These are phyloP conservation scores for Hirundo rustica DNA, from an alignment of 2,797 vertebrate species.

Conservation along the genomic window DNA sequence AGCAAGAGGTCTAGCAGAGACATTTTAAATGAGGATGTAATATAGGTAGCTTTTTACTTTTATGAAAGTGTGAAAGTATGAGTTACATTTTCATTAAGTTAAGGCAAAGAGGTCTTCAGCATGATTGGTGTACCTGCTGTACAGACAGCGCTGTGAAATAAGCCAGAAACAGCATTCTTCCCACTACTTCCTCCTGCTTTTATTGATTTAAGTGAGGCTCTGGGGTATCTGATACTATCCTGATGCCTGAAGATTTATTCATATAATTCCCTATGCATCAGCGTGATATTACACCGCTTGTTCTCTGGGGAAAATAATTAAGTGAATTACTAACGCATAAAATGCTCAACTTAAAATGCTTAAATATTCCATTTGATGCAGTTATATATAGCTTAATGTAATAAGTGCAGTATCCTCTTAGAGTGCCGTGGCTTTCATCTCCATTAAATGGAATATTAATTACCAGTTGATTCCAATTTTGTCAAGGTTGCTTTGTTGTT, in stretches of 20 bases:
- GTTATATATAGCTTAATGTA: slow-evolving; percentile 60
- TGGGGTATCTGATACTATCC: not conserved
- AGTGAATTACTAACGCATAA: slow-evolving; percentile 69
- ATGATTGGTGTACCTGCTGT: not conserved
- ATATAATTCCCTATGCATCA: slow-evolving; percentile 49
- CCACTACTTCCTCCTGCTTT: not conserved
- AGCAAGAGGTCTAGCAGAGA: not conserved
- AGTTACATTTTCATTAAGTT: not conserved
- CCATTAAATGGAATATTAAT: slow-evolving; percentile 14
- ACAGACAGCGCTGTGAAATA: not conserved
- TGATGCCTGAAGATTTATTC: slow-evolving; percentile 66
- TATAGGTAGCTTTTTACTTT: not conserved
- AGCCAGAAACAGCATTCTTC: not conserved
- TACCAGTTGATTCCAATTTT: slow-evolving; percentile 12
- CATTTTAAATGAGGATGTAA: not conserved
- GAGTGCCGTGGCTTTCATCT: slow-evolving; percentile 25
- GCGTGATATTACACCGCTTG: slow-evolving; percentile 35
- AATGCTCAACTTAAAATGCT: slow-evolving; percentile 69
- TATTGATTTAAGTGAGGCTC: slow-evolving; percentile 36
- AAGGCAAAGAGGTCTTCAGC: not conserved
- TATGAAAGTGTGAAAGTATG: not conserved
- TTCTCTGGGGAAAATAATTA: slow-evolving; percentile 70
- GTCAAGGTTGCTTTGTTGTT: not conserved
- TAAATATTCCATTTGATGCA: slow-evolving; percentile 72
- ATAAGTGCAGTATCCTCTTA: slow-evolving; percentile 1